Evolutionary conservation across 2,888 invertebrate genomes (phyloP), one percentile per base, ranked within the genome.

Genomic region (Agonopterix alstromeriana): DNA sequence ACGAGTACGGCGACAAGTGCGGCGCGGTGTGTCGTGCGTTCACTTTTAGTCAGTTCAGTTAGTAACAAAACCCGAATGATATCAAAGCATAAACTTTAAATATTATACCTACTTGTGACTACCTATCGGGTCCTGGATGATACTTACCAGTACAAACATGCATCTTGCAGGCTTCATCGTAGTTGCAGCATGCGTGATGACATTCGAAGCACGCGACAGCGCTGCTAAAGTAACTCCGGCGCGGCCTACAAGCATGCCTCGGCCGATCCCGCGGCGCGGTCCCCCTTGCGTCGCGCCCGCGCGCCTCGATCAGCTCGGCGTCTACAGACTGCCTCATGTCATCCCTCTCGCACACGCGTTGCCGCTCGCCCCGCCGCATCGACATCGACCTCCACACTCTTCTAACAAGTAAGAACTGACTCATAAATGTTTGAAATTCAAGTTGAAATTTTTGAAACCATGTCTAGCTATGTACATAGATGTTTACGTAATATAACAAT

Each of bases 171-270:
- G 97, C 40, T 98, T 98, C 77, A 96, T 98, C 60, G 96, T 98
- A 41, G 98, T 98, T 14, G 97, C 98, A 35, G 97, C 98, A 0
- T 98, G 98, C 73, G 98, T 99, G 47, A 97, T 98, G 95, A 98
- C 98, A n/a, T 97, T 98, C 73, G 98, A 98, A 74, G 97, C 97
- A 0, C 92, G 98, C 2, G 98, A 98, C 81, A 96, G 96, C 53
- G 96, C 98, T 0, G 96, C 97, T 0, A 86, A 86, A 50, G 96
- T 98, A 47, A 95, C 96, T 10, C 97, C 97, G 1, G 95, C 96
- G 36, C 90, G 90, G 63, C 73, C 89, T 53, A 86, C 87, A 48
- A 76, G 90, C 44, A 70, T 91, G 53, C 89, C 90, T 5, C 88
- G 91, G 8, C 90, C 90, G 8, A 66, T 89, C n/a, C 73, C 87